Percentiles rank a stretch among this genome's conserved stretches.
These are phyloP conservation scores for Holothuria leucospilota DNA, from an alignment of 53 echinoderm and acorn worm genomes.

Conservation along the genomic window DNA sequence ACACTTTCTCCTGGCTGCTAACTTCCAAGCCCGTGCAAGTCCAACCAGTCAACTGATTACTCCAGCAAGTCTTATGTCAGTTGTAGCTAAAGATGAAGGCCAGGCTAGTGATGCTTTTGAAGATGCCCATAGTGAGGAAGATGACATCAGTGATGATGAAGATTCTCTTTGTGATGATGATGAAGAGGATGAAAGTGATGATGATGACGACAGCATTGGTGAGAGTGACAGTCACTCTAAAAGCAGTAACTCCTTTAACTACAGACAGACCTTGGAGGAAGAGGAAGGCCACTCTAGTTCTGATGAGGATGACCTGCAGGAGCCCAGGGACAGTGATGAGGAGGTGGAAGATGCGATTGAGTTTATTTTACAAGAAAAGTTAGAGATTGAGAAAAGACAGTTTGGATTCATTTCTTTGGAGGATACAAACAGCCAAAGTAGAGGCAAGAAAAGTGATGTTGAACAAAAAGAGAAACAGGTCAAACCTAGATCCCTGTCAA, in stretches of 20 bases:
- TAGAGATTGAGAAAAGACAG: conserved; percentile 10
- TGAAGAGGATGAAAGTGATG: neutral
- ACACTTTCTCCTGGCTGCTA: conserved; percentile 9
- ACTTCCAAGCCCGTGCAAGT: neutral
- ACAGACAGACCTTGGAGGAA: neutral
- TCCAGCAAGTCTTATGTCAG: conserved; percentile 20
- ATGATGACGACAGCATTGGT: neutral
- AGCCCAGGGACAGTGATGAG: neutral
- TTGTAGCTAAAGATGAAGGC: too few species aligned
- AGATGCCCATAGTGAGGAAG: too few species aligned
- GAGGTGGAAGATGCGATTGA: neutral
- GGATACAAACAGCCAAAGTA: neutral
- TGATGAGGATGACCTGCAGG: neutral
- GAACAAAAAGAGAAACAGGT: neutral
- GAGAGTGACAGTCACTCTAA: neutral
- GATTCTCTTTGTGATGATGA: neutral
- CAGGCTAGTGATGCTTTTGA: too few species aligned
- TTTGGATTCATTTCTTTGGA: conserved; percentile 31
- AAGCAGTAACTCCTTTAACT: neutral
- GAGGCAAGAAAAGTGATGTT: neutral
- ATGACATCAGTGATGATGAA: too few species aligned
- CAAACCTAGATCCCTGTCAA: neutral
- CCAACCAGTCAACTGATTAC: conserved; percentile 1
- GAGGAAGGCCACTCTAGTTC: neutral
- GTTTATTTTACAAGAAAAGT: neutral